Evolutionary conservation across 2,113 vertebrate species (phyloP).

Genomic region (Piaya cayana): DNA sequence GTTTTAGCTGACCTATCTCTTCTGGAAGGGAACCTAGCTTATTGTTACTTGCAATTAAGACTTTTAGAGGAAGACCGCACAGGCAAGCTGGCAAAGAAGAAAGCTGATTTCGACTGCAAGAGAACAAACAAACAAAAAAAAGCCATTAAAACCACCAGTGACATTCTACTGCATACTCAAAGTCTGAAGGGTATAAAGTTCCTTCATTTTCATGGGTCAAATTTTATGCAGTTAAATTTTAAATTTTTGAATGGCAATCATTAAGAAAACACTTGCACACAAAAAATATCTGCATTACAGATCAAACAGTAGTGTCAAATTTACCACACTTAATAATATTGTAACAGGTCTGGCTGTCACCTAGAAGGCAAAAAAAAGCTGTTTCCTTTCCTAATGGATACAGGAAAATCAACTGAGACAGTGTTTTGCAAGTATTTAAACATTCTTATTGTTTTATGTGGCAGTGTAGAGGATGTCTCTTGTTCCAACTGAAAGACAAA

Average conservation of each 20-base stretch:
- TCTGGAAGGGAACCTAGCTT: slow-evolving; percentile 92
- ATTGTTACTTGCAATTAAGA: slow-evolving; percentile 98
- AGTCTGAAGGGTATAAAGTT: not conserved
- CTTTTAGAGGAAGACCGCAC: slow-evolving; percentile 91
- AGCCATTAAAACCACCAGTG: slow-evolving; percentile 41
- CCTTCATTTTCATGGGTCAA: not conserved
- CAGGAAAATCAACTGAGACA: not conserved
- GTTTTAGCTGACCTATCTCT: slow-evolving; percentile 88
- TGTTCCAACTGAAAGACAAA: not conserved
- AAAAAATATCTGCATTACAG: not conserved
- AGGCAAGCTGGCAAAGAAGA: slow-evolving; percentile 88
- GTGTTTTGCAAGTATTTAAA: not conserved
- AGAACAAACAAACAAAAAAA: slow-evolving; percentile 58
- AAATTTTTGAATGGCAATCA: not conserved
- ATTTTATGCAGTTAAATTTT: not conserved
- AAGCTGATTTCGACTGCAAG: slow-evolving; percentile 92
- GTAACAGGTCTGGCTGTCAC: not conserved
- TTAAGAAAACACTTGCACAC: not conserved
- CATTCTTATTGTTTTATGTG: not conserved
- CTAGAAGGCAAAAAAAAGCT: not conserved
- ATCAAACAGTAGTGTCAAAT: not conserved
- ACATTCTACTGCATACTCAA: not conserved
- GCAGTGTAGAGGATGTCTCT: not conserved
- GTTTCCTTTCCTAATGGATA: not conserved
- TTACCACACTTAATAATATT: not conserved